Conservation (phyloP, 2,888 invertebrate genomes). For the Eledona agricola region DNA sequence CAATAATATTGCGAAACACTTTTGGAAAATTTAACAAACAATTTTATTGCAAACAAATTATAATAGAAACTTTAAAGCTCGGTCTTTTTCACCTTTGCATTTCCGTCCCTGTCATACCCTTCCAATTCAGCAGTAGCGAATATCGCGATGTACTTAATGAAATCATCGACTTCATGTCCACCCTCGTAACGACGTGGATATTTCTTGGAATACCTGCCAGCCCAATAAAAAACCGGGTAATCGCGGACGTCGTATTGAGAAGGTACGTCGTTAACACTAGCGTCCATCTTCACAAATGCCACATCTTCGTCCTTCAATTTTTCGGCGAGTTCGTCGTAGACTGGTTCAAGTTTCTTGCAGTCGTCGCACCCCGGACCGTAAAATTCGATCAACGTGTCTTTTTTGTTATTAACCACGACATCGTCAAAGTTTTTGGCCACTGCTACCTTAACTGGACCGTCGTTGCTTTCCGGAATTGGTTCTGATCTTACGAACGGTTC, state of each 20-base stretch:
- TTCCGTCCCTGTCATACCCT: constrained; percentile 2
- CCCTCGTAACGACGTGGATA: constrained; percentile 4
- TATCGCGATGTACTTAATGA: constrained; percentile 6
- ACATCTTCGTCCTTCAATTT: constrained; percentile 5
- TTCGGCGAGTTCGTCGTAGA: constrained; percentile 3
- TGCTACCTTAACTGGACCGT: constrained; percentile 3
- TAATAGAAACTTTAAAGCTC: too few relatives aligned
- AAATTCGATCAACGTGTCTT: constrained; percentile 3
- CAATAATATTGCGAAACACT: too few relatives aligned
- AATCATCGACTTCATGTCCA: background rate
- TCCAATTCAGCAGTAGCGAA: constrained; percentile 7
- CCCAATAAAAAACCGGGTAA: constrained; percentile 1
- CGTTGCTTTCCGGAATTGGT: background rate
- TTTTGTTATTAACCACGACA: constrained; percentile 1
- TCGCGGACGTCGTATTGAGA: background rate
- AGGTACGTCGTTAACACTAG: constrained; percentile 2
- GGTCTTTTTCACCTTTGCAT: too few relatives aligned
- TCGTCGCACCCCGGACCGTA: constrained; percentile 2
- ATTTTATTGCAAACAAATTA: too few relatives aligned
- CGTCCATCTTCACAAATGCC: constrained; percentile 7
- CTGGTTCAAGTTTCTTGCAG: background rate
- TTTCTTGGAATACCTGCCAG: background rate
- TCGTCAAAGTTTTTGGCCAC: constrained; percentile 3
- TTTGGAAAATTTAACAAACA: too few relatives aligned
- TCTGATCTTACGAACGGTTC: constrained; percentile 73